phyloP scores from a whole-genome alignment of 2,888 invertebrate genomes.

The Cataglyphis cursor region DNA sequence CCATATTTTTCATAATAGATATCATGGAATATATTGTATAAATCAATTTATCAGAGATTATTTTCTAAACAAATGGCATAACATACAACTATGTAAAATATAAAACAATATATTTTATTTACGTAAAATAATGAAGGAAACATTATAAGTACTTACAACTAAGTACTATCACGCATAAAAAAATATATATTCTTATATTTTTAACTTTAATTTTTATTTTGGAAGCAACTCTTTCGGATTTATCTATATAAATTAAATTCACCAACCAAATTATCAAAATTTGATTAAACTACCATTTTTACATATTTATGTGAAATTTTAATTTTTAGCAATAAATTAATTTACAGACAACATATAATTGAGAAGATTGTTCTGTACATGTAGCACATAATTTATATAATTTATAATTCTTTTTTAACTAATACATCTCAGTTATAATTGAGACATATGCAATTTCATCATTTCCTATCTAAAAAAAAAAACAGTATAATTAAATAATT shows the following conservation, averaged over 20 bases:
- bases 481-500: background rate
- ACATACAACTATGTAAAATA: constrained; percentile 41
- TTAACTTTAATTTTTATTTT: constrained; percentile 49
- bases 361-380: constrained; percentile 5
- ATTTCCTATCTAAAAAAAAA: constrained; percentile 34
- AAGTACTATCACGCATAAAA: constrained; percentile 56
- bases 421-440: background rate
- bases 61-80: constrained; percentile 10
- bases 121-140: constrained; percentile 65
- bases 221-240: constrained; percentile 39
- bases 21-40: background rate
- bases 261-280: constrained; percentile 21
- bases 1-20: constrained; percentile 10
- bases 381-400: background rate
- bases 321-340: constrained; percentile 14
- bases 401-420: background rate
- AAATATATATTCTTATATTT: constrained; percentile 54
- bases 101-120: constrained; percentile 65
- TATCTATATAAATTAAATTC: constrained; percentile 50
- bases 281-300: constrained; percentile 13
- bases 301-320: constrained; percentile 19
- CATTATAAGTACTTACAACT: constrained; percentile 69
- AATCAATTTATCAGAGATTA: constrained; percentile 11
- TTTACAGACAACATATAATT: constrained; percentile 21
- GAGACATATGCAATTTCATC: background rate